These are phyloP conservation scores for Hapalemur alaotrensis DNA, from an alignment of 2,797 vertebrate genomes.

Conservation along the genomic window DNA sequence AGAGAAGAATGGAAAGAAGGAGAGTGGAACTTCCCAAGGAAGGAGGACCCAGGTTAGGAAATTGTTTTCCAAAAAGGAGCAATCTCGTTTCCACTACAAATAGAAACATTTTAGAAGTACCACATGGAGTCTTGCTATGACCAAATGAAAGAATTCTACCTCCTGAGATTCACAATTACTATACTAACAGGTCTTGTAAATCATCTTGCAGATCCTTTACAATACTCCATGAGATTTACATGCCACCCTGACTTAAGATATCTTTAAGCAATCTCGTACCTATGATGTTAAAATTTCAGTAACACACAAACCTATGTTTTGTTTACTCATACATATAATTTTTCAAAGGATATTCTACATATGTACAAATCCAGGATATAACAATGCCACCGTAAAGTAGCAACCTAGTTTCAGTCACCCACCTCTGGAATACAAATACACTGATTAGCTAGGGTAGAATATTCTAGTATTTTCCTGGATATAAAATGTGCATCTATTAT, in stretches of 20 bases:
- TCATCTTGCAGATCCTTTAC: neutral
- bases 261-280: neutral
- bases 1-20: neutral
- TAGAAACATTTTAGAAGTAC: neutral
- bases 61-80: neutral
- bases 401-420: neutral
- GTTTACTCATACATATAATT: slow-evolving; percentile 9
- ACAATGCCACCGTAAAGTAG: slow-evolving; percentile 15
- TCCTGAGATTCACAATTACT: neutral
- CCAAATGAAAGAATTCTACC: neutral
- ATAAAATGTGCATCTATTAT: slow-evolving; percentile 22
- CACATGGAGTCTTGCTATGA: neutral
- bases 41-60: neutral
- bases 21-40: neutral
- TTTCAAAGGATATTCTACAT: slow-evolving; percentile 29
- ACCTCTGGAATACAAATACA: slow-evolving; percentile 38
- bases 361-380: neutral
- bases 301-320: neutral
- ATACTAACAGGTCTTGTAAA: neutral
- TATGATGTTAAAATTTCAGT: slow-evolving; percentile 14
- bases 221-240: neutral
- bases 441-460: neutral
- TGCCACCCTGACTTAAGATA: neutral
- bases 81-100: neutral
- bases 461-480: neutral